Base-by-base conservation (phyloP, 2,888 invertebrate genomes). In the Automeris io region DNA sequence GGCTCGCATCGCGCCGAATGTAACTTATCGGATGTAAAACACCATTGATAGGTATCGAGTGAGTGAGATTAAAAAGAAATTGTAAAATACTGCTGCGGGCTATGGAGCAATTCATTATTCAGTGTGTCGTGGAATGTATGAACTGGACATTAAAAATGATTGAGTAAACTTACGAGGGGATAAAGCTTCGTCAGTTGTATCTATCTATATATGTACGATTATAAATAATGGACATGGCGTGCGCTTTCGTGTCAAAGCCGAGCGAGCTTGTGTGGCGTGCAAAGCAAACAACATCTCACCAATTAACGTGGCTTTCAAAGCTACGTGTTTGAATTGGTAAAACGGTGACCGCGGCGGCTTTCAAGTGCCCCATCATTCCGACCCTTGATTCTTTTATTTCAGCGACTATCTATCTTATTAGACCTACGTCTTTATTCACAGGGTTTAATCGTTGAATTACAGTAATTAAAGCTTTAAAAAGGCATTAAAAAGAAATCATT, bases 11-110 rank as follows among this genome's bases (percentile, higher is more conserved):
- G 65, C 64, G 49, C 54, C 52, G 62, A 60, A 71, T 72, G 70
- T 75, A 72, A 74, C 70, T 79, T 73, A 75, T 76, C 67, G 68
- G 59, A 70, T 71, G 73, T 75, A 66, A 73, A 70, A 80, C 80
- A 79, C 80, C 79, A 72, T 73, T 57, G 79, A 81, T 79, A 79
- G 70, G 62, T 64, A 82, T 78, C 76, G 61, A 49, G 46, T 54
- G 57, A 58, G 63, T 64, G 61, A 61, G 70, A 77, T 73, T 71
- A 76, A 79, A 77, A 72, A 70, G 61, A 71, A 63, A 62, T 62
- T 63, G 58, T 54, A 62, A 71, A 71, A 66, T 58, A 52, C 67
- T 61, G 59, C 64, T 54, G 57, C 61, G 49, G 66, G 70, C 66
- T 64, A 64, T 64, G 56, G 65, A 58, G 71, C 65, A 63, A 68